Base-by-base conservation (phyloP, 2,888 invertebrate species). In the Lathronympha strigana region DNA sequence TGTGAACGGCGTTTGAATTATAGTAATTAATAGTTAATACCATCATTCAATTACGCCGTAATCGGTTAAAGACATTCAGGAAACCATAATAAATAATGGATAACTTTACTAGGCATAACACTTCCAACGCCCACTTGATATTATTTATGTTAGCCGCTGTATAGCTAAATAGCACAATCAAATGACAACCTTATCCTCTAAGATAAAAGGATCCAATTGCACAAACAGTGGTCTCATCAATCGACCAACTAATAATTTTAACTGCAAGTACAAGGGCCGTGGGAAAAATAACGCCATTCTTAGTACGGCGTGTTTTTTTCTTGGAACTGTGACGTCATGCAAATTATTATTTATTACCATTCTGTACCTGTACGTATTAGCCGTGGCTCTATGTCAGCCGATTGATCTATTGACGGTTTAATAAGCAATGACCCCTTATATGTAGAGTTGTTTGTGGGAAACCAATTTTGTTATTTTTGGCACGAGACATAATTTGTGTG, bases 281-380 rank as follows among this genome's bases (percentile, higher is more conserved):
- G 83, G 78, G 83, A 82, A 82, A 58, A 77, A 74, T 67, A 72
- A 68, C 67, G 50, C 64, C 40, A 72, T 82, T 81, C 81, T 73
- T 63, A 72, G 79, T 77, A 82, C 66, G 68, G 40, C 63, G 67
- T 66, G 63, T 71, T 76, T 79, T 78, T 81, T 82, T 79, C 80
- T 75, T 31, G 74, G 77, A 77, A 80, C 57, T 53, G 28, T 66
- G 60, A 72, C 77, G 78, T 78, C 76, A 76, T 31, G 45, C 61
- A 33, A 62, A 60, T 67, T 68, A 63, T 69, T 51, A 55, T 67
- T 64, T 53, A 66, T 60, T 51, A 17, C 62, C 64, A 60, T 63
- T 67, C 51, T 58, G 58, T 63, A 55, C 47, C 31, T 33, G 23
- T 13, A 47, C 13, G 13, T 47, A 23, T 45, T 45, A 43, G 31